Evolutionary conservation across 2,888 invertebrate genomes (phyloP).

Genomic region (Hymenopus coronatus): DNA sequence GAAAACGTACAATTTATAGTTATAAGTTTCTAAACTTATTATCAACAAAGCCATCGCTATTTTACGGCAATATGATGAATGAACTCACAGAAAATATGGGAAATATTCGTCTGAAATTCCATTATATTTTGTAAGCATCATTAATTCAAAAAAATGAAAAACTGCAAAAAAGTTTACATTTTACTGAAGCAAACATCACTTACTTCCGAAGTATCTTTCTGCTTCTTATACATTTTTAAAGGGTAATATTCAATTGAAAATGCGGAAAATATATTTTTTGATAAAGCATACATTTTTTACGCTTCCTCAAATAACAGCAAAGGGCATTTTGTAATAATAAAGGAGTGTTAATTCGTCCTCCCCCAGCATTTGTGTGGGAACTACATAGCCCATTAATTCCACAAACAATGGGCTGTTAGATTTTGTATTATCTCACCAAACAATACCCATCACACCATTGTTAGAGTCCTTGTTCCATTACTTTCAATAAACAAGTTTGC

Average conservation of each 20-base stretch:
- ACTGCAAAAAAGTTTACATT: neutral
- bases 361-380: neutral
- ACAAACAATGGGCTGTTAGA: neutral
- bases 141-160: no score
- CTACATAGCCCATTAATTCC: neutral
- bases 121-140: no score
- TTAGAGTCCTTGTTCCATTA: neutral
- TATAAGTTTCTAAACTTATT: no score
- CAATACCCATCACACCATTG: neutral
- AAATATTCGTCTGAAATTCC: no score
- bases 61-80: no score
- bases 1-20: no score
- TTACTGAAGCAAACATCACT: neutral
- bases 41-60: no score
- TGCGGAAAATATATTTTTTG: neutral
- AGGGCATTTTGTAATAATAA: neutral
- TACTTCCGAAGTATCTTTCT: neutral
- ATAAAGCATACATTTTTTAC: neutral
- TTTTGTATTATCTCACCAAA: neutral
- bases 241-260: neutral
- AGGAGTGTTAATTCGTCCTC: neutral
- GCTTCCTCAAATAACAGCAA: neutral
- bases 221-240: neutral
- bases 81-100: no score
- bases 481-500: neutral